Conservation (phyloP, 2,888 invertebrate genomes). For the Chrysopilus asiliformis region DNA sequence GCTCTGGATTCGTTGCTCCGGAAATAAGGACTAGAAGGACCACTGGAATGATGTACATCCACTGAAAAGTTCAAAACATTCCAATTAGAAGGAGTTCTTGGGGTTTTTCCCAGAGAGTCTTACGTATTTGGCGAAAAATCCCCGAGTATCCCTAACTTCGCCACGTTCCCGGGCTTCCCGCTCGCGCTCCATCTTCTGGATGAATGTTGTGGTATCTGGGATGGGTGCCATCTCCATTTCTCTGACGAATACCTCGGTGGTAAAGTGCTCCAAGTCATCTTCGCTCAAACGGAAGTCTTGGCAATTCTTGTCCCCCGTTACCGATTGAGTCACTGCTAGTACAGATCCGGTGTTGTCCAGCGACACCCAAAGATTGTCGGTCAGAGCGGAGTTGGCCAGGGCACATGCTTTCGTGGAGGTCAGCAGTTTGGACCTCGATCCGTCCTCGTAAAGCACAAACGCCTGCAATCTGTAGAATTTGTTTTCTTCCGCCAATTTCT, state of each 20-base stretch:
- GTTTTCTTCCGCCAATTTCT: conserved; percentile 51
- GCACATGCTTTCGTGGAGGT: conserved; percentile 72
- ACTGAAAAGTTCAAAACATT: conserved; percentile 48
- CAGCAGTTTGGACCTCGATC: conserved; percentile 51
- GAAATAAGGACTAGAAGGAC: conserved; percentile 82
- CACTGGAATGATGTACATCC: conserved; percentile 97
- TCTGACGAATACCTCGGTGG: conserved; percentile 64
- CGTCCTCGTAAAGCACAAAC: conserved; percentile 52
- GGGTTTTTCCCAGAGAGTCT: conserved; percentile 36
- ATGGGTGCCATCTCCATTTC: conserved; percentile 72
- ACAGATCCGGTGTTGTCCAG: conserved; percentile 68
- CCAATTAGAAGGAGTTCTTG: not conserved
- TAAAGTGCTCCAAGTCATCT: conserved; percentile 44
- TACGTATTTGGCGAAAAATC: conserved; percentile 97
- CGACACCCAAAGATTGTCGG: conserved; percentile 66
- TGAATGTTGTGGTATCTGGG: conserved; percentile 92
- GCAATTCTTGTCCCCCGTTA: conserved; percentile 33
- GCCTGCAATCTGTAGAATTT: conserved; percentile 64
- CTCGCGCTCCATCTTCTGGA: conserved; percentile 86
- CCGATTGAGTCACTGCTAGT: conserved; percentile 51
- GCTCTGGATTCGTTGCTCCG: conserved; percentile 72
- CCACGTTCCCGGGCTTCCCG: conserved; percentile 78
- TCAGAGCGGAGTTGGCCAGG: conserved; percentile 59
- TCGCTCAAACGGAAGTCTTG: conserved; percentile 23
- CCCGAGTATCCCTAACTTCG: conserved; percentile 84